Evolutionary conservation across 2,797 vertebrate species (phyloP), one percentile per base, ranked within the genome.

Genomic region (Coracias cyanogaster): DNA sequence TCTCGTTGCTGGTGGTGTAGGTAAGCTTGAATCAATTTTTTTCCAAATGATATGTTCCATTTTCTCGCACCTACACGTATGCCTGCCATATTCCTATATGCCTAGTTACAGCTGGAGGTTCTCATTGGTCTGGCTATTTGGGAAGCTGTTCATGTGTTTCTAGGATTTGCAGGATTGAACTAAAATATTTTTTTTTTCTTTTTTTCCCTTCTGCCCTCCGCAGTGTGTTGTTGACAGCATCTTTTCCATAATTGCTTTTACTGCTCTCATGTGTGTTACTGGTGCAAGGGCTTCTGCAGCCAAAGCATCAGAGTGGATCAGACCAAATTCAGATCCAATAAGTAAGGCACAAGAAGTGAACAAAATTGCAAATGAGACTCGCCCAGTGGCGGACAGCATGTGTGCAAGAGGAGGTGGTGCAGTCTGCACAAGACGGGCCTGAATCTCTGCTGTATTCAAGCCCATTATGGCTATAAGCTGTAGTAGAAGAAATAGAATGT

Each of bases 1-100:
- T 86, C 98, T 99, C 7, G 98, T 99, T 97, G 98, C 99, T 97
- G 99, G 99, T 93, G 98, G 98, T 97, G 98, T 99, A 39, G 99
- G 99, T 99, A 97, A 99, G 99, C 90, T 70, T 46, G 26, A 43
- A 21, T 12, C 0, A 0, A 1, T 35, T 55, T 76, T 90, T 51
- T 86, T 58, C 79, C 41, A 29, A 61, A 17, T 4, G 4, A 5
- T 55, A 1, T 49, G 3, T 43, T 94, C 51, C 94, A 0, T 82
- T 64, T 60, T 43, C 64, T 77, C 37, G 15, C 76, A 65, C 43
- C 31, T 71, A 54, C 46, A 35, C n/a, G 41, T 24, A 39, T 29
- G 31, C 28, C 54, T 77, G 60, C 52, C 7, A 0, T 80, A 19
- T 39, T 84, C 5, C 2, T 46, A 17, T 29, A 3, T 74, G 55